Base-by-base conservation (phyloP, 2,797 vertebrate species). In the Adrianichthys oophorus region DNA sequence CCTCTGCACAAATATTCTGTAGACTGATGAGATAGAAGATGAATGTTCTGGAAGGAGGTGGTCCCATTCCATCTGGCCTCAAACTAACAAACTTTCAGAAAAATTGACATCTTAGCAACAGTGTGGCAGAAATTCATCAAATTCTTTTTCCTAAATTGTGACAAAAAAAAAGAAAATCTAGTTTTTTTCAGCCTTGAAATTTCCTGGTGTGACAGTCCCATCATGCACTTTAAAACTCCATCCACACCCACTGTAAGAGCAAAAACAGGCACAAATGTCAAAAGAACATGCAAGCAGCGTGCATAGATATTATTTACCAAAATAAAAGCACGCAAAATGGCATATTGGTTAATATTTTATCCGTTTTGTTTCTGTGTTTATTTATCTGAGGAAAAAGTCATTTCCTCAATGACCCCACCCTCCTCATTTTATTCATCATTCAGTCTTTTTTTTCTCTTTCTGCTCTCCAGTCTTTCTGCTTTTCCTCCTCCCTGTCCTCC, bases 381-480 rank as follows among this genome's bases (percentile, higher is more conserved):
- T 63, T 80, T 78, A 75, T 76, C 69, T 56, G n/a, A 42, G 44
- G 52, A 73, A 74, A 76, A 79, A 42, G 50, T 74, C 37, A 73
- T 65, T 72, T 76, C 74, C 80, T 80, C 71, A 23, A 4, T 44
- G 29, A 54, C 83, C 86, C 87, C 58, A 83, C 86, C 87, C 58
- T 52, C 70, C 71, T 59, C 52, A 21, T 62, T 37, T 44, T 62
- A 58, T 79, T 78, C 67, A 62, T 75, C 72, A 61, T 60, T 56
- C 60, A 21, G 16, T 59, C 59, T 45, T 47, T 47, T 53, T 49
- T 48, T 17, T 59, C n/a, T 78, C 76, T 62, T 72, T 70, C 67
- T 77, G 72, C 62, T 61, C 46, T 66, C 74, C 73, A 58, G 53
- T 78, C 76, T 62, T 72, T 70, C 67, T 77, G 72, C 62, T 61